Evolutionary conservation across 2,888 invertebrate genomes (phyloP), one percentile per base, ranked within the genome.

Genomic region (Apomyelois bistriatella): DNA sequence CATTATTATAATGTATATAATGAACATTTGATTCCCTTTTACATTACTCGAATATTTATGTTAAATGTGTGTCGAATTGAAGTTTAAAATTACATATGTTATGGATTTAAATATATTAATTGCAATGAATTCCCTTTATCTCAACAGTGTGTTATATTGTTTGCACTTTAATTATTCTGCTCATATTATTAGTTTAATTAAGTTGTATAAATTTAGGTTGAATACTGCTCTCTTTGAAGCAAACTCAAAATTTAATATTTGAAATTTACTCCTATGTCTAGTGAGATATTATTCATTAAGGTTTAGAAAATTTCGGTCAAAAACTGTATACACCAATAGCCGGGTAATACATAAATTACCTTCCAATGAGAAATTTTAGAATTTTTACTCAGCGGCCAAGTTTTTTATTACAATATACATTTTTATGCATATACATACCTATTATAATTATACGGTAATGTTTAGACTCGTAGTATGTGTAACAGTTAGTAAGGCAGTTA

Each of bases 371-470:
- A 55, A 55, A 62, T 64, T 68, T 67, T 66, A 53, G 68, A 72
- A 69, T 66, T 72, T 61, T 66, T 74, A 76, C 74, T 74, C 76
- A 78, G 82, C 75, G 83, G 88, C 89, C 87, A 88, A 87, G 67
- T 82, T 88, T 84, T 86, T 79, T 72, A 83, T 79, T 80, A 80
- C 76, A 74, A 66, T 87, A 83, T 87, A 85, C 82, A 73, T 85
- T 86, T 86, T 81, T 86, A 86, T 83, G 84, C 82, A 78, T 88
- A 85, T 88, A 87, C 83, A 83, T 74, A 82, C 82, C 49, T 50
- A 50, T 40, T 50, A 76, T 80, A 71, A 76, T 72, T 70, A 71
- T 74, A 82, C 76, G 74, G 71, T 86, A 81, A 79, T 75, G 78
- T 79, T 80, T 87, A 85, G 83, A 82, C 57, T 68, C 72, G 81